Percentiles rank a stretch among this genome's conserved stretches.
Evolutionary conservation across 2,888 invertebrate species (phyloP).

Genomic region (Drosophila leonis): DNA sequence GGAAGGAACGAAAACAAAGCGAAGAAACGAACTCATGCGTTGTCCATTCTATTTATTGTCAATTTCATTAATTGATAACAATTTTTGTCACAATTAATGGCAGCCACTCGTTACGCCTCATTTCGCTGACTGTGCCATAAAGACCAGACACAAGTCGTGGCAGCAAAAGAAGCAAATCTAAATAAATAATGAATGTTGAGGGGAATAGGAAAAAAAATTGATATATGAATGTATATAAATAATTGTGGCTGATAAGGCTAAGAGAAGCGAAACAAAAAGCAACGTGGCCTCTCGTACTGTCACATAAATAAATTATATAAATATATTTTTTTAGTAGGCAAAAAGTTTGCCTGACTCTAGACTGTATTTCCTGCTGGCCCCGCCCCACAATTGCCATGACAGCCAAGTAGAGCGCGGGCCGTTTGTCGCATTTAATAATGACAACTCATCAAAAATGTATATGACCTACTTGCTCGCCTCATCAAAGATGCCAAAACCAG

Average conservation of each 20-base stretch:
- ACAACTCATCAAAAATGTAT: conserved; percentile 83
- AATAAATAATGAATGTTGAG: conserved; percentile 53
- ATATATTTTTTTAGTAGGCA: conserved; percentile 49
- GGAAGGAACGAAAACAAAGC: background rate
- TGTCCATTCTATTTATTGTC: conserved; percentile 27
- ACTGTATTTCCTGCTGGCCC: conserved; percentile 36
- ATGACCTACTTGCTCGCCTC: conserved; percentile 78
- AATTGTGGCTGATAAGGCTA: conserved; percentile 48
- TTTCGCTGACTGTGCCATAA: conserved; percentile 42
- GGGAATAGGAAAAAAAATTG: background rate
- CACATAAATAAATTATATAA: conserved; percentile 71
- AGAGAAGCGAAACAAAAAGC: conserved; percentile 24
- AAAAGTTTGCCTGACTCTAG: conserved; percentile 48
- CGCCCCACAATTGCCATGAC: conserved; percentile 46
- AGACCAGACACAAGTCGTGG: conserved; percentile 19
- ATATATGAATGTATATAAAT: conserved; percentile 19
- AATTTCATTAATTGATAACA: conserved; percentile 70
- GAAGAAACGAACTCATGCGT: conserved; percentile 31
- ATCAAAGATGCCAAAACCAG: conserved; percentile 53
- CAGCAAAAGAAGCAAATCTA: conserved; percentile 29
- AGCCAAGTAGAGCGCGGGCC: conserved; percentile 15
- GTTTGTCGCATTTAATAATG: conserved; percentile 78
- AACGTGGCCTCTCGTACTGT: conserved; percentile 60
- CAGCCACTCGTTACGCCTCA: conserved; percentile 41
- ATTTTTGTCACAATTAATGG: conserved; percentile 72